Evolutionary conservation across 2,888 invertebrate species (phyloP).

Genomic region (Heliconius hortense): DNA sequence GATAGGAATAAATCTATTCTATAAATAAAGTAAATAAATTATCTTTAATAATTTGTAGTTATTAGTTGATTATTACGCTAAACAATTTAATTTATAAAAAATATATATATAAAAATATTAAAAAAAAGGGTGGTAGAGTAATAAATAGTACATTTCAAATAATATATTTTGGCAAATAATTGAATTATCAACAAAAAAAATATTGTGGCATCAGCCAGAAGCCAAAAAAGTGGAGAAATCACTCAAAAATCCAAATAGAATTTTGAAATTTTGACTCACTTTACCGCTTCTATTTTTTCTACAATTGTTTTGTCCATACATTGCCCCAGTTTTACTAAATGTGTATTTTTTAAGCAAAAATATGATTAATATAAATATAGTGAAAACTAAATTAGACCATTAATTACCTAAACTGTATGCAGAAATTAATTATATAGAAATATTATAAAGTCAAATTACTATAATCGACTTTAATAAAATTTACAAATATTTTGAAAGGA

Average conservation of each 20-base stretch:
- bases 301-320: constrained; percentile 82
- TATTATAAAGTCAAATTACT: not conserved
- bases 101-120: not conserved
- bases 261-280: constrained; percentile 59
- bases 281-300: constrained; percentile 64
- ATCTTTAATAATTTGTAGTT: not conserved
- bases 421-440: not conserved
- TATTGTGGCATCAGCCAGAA: not conserved
- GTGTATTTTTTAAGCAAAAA: not conserved
- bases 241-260: constrained; percentile 37
- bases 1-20: constrained; percentile 4
- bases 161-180: not conserved
- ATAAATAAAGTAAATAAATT: constrained; percentile 8
- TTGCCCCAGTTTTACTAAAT: constrained; percentile 80
- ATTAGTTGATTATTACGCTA: not conserved
- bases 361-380: not conserved
- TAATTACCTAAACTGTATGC: not conserved
- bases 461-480: not conserved
- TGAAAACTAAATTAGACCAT: not conserved
- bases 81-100: not conserved
- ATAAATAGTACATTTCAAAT: not conserved
- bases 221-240: constrained; percentile 13
- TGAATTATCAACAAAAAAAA: not conserved
- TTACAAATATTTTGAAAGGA: not conserved
- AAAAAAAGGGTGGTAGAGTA: constrained; percentile 9